These are phyloP conservation scores for Lophotriccus pileatus DNA, from an alignment of 2,797 vertebrate genomes.

Conservation along the genomic window DNA sequence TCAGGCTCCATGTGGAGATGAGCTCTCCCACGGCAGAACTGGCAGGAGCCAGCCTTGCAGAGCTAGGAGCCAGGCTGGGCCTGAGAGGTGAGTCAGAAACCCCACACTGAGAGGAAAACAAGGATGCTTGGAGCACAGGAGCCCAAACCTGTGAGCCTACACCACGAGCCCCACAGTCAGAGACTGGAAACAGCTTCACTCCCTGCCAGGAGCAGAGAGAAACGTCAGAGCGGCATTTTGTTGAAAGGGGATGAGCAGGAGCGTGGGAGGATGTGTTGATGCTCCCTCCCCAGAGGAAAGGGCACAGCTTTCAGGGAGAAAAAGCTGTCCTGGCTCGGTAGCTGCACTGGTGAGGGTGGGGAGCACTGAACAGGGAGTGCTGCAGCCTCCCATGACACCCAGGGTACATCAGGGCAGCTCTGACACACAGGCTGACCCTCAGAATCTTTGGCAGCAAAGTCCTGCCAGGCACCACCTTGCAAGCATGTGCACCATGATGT, in stretches of 20 bases:
- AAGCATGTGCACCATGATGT: neutral
- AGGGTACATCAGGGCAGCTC: neutral
- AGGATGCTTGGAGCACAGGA: neutral
- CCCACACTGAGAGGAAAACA: neutral
- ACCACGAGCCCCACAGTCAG: neutral
- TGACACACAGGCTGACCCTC: fast-evolving
- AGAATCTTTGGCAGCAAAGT: neutral
- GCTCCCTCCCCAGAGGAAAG: slow-evolving; percentile 16
- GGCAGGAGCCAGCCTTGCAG: neutral
- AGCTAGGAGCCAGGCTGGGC: neutral
- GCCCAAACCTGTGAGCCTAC: neutral
- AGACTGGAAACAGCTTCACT: neutral
- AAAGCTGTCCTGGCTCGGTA: neutral
- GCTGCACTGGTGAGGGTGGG: neutral
- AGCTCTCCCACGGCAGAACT: neutral
- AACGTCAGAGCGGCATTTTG: neutral
- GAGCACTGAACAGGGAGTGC: neutral
- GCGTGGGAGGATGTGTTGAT: slow-evolving; percentile 15
- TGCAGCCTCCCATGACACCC: neutral
- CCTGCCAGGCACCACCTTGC: neutral
- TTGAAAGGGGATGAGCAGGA: slow-evolving; percentile 8
- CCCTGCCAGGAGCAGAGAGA: neutral
- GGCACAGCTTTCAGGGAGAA: neutral
- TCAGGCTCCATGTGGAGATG: neutral
- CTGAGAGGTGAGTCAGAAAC: neutral